A percentile compares a stretch with the other conserved stretches of the same genome.
These are phyloP conservation scores for Spilosoma lubricipeda DNA, from an alignment of 2,888 invertebrate genomes.

Conservation along the genomic window DNA sequence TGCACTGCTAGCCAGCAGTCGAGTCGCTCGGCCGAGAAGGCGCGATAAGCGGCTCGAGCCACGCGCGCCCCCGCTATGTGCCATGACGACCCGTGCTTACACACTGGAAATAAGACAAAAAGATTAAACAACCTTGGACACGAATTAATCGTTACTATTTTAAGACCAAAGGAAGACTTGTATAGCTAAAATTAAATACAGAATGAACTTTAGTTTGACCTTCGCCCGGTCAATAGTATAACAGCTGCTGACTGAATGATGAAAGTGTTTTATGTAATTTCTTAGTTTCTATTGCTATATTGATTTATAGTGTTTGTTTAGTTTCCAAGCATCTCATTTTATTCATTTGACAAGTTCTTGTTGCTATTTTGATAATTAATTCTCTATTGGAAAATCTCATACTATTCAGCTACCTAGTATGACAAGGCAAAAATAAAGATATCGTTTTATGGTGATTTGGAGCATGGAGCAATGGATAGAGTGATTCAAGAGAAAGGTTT, in stretches of 20 bases:
- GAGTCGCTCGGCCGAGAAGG: conserved; percentile 95
- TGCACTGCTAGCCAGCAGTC: conserved; percentile 96
- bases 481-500: too few relatives aligned
- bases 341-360: not conserved
- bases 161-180: conserved; percentile 1
- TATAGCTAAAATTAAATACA: not conserved
- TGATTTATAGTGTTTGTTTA: not conserved
- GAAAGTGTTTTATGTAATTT: conserved; percentile 1
- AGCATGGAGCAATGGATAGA: too few relatives aligned
- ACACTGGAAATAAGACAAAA: conserved; percentile 87
- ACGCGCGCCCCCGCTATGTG: conserved; percentile 95
- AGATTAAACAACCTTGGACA: conserved; percentile 15
- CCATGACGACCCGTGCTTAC: conserved; percentile 96
- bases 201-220: conserved; percentile 11
- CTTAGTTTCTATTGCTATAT: not conserved
- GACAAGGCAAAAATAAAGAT: not conserved
- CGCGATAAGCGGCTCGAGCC: conserved; percentile 92
- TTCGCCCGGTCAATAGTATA: not conserved
- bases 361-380: not conserved
- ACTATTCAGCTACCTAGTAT: not conserved
- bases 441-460: not conserved
- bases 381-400: not conserved
- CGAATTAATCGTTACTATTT: not conserved
- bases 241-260: not conserved
- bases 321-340: not conserved